phyloP scores from a whole-genome alignment of 2,888 invertebrate species.

The Aleiodes alternator region DNA sequence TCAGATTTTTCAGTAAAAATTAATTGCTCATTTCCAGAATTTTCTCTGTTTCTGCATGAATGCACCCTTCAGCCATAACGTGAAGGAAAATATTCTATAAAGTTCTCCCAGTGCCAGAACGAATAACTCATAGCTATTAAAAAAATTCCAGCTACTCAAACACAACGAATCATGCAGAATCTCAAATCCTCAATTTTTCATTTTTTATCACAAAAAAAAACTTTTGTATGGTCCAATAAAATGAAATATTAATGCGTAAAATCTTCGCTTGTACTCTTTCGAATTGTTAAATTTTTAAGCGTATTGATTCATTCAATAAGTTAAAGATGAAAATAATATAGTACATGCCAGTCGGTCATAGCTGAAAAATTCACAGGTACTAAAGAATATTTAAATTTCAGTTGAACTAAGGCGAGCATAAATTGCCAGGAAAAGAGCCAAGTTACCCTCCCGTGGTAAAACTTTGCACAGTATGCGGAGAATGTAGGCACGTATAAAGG shows the following conservation, averaged over 20 bases:
- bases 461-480: constrained; percentile 20
- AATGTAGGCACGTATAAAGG: constrained; percentile 13
- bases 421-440: constrained; percentile 51
- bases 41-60: too few species aligned
- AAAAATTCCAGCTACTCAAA: too few species aligned
- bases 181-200: too few species aligned
- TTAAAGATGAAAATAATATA: constrained; percentile 15
- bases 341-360: constrained; percentile 17
- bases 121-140: too few species aligned
- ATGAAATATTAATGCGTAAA: background rate
- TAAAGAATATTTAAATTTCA: constrained; percentile 57
- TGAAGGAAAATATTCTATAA: too few species aligned
- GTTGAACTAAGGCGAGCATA: constrained; percentile 58
- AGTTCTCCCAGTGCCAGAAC: too few species aligned
- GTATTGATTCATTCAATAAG: constrained; percentile 28
- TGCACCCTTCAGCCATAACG: too few species aligned
- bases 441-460: constrained; percentile 15
- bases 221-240: background rate
- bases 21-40: too few species aligned
- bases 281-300: background rate
- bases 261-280: background rate
- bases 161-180: too few species aligned
- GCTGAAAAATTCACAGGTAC: constrained; percentile 28
- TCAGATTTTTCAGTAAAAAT: too few species aligned
- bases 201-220: too few species aligned